Evolutionary conservation across 2,888 invertebrate species (phyloP), one percentile per base, ranked within the genome.

Genomic region (Enchytraeus crypticus): DNA sequence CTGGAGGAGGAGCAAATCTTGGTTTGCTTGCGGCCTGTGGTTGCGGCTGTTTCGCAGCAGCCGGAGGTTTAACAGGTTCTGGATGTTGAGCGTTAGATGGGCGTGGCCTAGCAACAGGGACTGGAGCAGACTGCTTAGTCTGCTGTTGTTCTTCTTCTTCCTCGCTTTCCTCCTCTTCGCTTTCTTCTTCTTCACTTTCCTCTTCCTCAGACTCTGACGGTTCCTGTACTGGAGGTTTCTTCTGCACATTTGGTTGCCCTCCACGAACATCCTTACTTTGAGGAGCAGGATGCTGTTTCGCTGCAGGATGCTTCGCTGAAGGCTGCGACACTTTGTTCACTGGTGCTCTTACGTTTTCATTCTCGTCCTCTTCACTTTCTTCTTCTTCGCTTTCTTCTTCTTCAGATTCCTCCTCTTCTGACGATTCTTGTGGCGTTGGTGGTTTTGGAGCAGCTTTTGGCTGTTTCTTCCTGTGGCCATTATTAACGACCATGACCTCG

Each of bases 361-460:
- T 18, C 38, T 38, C 38, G 11, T 38, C 38, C 18, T 38, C 53
- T 11, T 23, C 30, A 21, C 27, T 29, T 29, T 53, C 53, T 29
- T 53, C 53, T 53, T 23, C 49, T 49, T 49, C 49, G 11, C n/a
- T 21, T 21, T 55, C 55, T 53, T 53, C 53, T 21, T 53, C 53
- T 26, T 53, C 53, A 29, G 53, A 53, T 21, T 55, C 55, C 34
- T 11, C 14, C 23, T 45, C 55, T 23, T 49, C 49, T 8, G 49
- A 21, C 11, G n/a, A 14, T 38, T 45, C 55, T 23, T 49, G 11
- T 8, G 49, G 23, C 11, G n/a, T 49, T 38, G 38, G 38, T 14
- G 38, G 38, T 38, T 33, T 23, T 21, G 1, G 38, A 5, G 3
- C n/a, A 23, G 30, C 33, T 18, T 34, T n/a, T 21, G 2, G 34